Evolutionary conservation across 2,888 invertebrate genomes (phyloP), one percentile per base, ranked within the genome.

Genomic region (Drosophila sordidula): DNA sequence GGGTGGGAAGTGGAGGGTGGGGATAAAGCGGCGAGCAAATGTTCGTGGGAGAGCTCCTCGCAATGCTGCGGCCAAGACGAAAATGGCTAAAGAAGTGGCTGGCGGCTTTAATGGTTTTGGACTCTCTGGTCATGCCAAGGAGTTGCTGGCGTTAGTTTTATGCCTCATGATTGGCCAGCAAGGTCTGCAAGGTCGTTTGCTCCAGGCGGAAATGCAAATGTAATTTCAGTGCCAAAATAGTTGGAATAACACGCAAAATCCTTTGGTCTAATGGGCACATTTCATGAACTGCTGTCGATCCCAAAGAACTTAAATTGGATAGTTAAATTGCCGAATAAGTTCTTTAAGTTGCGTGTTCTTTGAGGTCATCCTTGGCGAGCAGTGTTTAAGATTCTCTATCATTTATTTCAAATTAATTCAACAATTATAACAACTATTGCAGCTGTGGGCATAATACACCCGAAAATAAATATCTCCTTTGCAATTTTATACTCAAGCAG

Each of bases 31-130:
- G 8, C 14, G 32, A 22, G 41, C 36, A 49, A 58, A 46, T 44
- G 47, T 51, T 64, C 6, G 16, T 16, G 50, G 41, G 49, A 45
- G 55, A 56, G 57, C 62, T 55, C 51, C 44, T 51, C 65, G 74
- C 61, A 52, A 68, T 67, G 44, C 46, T 83, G 83, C 52, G 86
- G 80, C 76, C 61, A 61, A 64, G 70, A 61, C 59, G 57, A 63
- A 73, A 80, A 65, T 72, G 75, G 70, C 70, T 70, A 75, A 77
- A 68, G 67, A 70, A 77, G 59, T 67, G 80, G 71, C 84, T 63
- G 69, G 54, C 64, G 69, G 61, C 72, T 64, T 69, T 74, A 87
- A 87, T 84, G 85, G 85, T 45, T 70, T 62, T 59, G 56, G 66
- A 51, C 52, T 38, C 47, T 58, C 50, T 56, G 58, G 58, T 38